Evolutionary conservation across 2,113 vertebrate species (phyloP).

Genomic region (Perccottus glenii): DNA sequence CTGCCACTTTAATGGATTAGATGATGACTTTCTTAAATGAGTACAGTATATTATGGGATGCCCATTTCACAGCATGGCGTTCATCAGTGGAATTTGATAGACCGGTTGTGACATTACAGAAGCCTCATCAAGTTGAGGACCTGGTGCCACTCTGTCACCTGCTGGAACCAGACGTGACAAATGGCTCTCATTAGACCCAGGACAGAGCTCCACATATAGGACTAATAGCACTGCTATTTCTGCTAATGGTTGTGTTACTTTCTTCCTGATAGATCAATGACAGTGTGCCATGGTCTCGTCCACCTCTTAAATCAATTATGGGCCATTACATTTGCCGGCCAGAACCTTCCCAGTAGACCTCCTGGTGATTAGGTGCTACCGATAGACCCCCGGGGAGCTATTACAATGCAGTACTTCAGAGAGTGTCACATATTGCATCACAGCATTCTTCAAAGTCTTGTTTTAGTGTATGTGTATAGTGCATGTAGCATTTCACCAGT

Average conservation of each 20-base stretch:
- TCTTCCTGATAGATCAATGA: conserved; percentile 75
- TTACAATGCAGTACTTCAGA: conserved; percentile 5
- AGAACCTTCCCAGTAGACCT: conserved; percentile 41
- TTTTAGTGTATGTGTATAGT: no score
- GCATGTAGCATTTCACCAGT: conserved; percentile 5
- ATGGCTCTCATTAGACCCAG: conserved; percentile 77
- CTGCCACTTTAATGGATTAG: not conserved
- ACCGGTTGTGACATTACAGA: conserved; percentile 1
- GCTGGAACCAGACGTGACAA: conserved; percentile 70
- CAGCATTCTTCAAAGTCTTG: conserved; percentile 3
- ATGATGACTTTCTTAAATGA: not conserved
- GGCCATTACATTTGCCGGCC: conserved; percentile 47
- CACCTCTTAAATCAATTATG: conserved; percentile 73
- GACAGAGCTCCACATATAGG: conserved; percentile 68
- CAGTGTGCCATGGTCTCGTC: conserved; percentile 43
- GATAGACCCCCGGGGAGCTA: conserved; percentile 24
- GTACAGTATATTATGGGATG: not conserved
- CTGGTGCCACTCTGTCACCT: conserved; percentile 55
- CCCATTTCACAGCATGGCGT: not conserved
- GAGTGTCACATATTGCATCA: conserved; percentile 8
- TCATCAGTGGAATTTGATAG: conserved; percentile 1
- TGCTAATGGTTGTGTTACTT: conserved; percentile 72
- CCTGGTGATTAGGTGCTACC: conserved; percentile 26
- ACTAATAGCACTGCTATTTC: conserved; percentile 75
- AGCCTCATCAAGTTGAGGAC: conserved; percentile 22